These are phyloP conservation scores for Myrmophylax atrothorax DNA, from an alignment of 2,113 vertebrate species.

Conservation along the genomic window DNA sequence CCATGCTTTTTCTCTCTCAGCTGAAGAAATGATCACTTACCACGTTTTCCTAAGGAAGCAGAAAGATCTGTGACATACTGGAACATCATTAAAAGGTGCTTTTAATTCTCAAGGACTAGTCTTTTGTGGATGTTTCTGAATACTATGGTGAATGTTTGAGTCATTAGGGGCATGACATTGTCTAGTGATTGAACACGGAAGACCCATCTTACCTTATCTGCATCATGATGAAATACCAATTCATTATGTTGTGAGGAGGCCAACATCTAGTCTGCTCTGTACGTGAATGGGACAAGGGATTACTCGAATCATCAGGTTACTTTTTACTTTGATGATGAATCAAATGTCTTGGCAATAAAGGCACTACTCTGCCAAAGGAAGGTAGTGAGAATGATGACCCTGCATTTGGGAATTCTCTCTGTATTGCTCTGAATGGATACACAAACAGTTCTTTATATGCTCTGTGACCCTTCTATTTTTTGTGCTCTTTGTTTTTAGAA, in stretches of 20 bases:
- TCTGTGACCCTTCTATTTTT: neutral
- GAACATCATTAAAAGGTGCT: neutral
- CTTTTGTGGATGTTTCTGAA: neutral
- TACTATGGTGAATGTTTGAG: neutral
- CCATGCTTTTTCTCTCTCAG: neutral
- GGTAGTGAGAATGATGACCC: neutral
- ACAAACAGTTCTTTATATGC: neutral
- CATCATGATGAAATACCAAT: neutral
- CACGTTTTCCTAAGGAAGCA: neutral
- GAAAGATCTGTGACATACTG: neutral
- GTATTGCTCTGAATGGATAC: neutral
- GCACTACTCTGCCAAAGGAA: neutral
- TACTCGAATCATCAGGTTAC: neutral
- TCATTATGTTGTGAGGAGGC: neutral
- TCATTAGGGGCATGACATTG: neutral
- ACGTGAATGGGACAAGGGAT: rapidly evolving
- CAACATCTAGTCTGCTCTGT: rapidly evolving
- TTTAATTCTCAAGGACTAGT: neutral
- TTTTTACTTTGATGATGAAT: neutral
- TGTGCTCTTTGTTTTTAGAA: neutral
- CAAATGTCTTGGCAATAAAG: neutral
- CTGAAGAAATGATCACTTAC: neutral
- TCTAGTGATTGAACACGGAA: neutral
- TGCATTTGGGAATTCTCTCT: neutral
- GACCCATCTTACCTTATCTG: neutral